Evolutionary conservation across 2,888 invertebrate genomes (phyloP), one percentile per base, ranked within the genome.

Genomic region (Bedellia somnulentella): DNA sequence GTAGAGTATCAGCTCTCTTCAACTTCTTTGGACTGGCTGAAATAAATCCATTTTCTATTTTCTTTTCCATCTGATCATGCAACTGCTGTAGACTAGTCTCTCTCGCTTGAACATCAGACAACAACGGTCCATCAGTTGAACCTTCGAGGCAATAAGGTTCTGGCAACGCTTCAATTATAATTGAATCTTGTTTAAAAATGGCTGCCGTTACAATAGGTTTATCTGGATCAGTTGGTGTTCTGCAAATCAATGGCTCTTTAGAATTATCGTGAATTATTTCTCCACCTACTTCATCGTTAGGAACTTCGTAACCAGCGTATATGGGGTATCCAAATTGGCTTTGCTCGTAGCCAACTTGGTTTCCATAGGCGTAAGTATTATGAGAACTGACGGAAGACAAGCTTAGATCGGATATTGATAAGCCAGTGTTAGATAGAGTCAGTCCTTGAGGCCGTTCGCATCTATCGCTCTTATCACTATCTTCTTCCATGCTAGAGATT

Each of bases 381-480:
- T 84, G 83, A 18, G 83, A 83, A 9, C 82, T 83, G 27, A 80
- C 78, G 15, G 88, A 88, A 10, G 85, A 83, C 48, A 87, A 79
- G 47, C 88, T 88, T 1, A 87, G 73, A 49, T 89, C 88, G 4
- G 91, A 91, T 48, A 89, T 89, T 4, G 89, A 87, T 2, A 92
- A 76, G 0, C 92, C 92, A 0, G 89, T 89, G 46, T 83, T 84
- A 13, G 81, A 80, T 30, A 80, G 59, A 1, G 80, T 79, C 30
- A 80, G 50, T 3, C 76, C 63, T 56, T 66, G 78, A n/a, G n/a
- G n/a, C 53, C 53, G 34, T 49, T 57, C 5, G 60, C 26, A 15
- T 2, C 8, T 10, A 14, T 18, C 58, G 31, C 51, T 55, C 37
- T 40, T 50, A 33, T 68, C 63, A 31, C 59, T 60, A 29, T 66